These are phyloP conservation scores for Lasioglossum villosulum DNA, from an alignment of 2,888 invertebrate genomes.

Conservation along the genomic window DNA sequence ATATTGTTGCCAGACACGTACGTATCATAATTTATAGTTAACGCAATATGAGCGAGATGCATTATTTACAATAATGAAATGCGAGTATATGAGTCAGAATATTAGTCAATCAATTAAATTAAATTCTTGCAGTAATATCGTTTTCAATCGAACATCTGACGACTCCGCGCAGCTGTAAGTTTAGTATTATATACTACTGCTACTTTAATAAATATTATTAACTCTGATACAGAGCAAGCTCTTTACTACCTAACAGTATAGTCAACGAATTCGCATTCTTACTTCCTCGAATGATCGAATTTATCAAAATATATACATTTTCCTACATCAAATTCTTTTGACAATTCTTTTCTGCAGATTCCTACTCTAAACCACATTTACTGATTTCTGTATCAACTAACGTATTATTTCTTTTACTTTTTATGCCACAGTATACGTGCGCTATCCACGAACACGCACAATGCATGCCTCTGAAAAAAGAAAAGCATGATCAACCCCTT, in stretches of 20 bases:
- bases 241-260: constrained; percentile 66
- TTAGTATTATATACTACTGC: constrained; percentile 55
- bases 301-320: constrained; percentile 33
- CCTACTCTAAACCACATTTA: neutral
- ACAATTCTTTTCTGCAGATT: constrained; percentile 7
- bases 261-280: constrained; percentile 41
- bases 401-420: neutral
- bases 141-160: constrained; percentile 43
- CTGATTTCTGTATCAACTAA: neutral
- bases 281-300: constrained; percentile 8
- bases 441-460: constrained; percentile 16
- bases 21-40: constrained; percentile 70
- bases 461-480: constrained; percentile 13
- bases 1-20: constrained; percentile 59
- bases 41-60: constrained; percentile 66
- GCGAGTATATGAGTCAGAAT: constrained; percentile 69
- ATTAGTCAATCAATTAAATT: constrained; percentile 69
- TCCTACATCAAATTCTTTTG: constrained; percentile 8
- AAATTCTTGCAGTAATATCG: constrained; percentile 48
- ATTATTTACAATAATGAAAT: constrained; percentile 77
- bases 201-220: constrained; percentile 76
- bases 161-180: constrained; percentile 45
- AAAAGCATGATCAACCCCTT: neutral
- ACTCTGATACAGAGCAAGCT: constrained; percentile 81
- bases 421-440: constrained; percentile 13